Evolutionary conservation across 2,888 invertebrate species (phyloP), one percentile per base, ranked within the genome.

Genomic region (Drosophila recens): DNA sequence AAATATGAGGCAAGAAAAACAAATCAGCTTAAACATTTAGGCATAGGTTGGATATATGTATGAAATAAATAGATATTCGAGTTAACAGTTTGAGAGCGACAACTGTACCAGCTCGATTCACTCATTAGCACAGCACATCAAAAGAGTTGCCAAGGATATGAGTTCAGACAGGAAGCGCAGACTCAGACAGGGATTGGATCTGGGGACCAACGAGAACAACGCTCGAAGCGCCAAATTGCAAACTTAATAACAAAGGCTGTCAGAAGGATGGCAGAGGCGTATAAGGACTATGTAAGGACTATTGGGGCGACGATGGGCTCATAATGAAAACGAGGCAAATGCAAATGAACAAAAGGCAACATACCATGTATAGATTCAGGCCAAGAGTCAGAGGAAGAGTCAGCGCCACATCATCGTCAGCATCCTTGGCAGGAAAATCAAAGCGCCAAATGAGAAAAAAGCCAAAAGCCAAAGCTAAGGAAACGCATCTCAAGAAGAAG

Each of bases 311-410:
- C 67, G 62, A 72, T 67, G 77, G 72, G 72, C 72, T 80, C 80
- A 68, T 86, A 86, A 86, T 86, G 89, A 90, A 88, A 90, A 84
- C 86, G 85, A 84, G 75, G 79, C 80, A 75, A 88, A 89, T 87
- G 86, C 86, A 85, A 89, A 86, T 86, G 89, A 86, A 90, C 79
- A 90, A 86, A 89, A 72, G 89, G 79, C 88, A 83, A 67, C 53
- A 84, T 67, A 51, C 43, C 42, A 63, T 53, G 69, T 56, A 67
- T 15, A 74, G 36, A 42, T 27, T 5, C 46, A 38, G 57, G 42
- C 43, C 13, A 23, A 52, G 52, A 56, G 63, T 27, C 36, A 61
- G 3, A 23, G 23, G 23, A 23, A 23, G 34, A 52, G 34, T 45
- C 59, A 46, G 67, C 63, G 61, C 69, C 67, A 64, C 82, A 68